These are phyloP conservation scores for Zaprionus nigranus DNA, from an alignment of 1,140 invertebrate genomes.

Conservation along the genomic window DNA sequence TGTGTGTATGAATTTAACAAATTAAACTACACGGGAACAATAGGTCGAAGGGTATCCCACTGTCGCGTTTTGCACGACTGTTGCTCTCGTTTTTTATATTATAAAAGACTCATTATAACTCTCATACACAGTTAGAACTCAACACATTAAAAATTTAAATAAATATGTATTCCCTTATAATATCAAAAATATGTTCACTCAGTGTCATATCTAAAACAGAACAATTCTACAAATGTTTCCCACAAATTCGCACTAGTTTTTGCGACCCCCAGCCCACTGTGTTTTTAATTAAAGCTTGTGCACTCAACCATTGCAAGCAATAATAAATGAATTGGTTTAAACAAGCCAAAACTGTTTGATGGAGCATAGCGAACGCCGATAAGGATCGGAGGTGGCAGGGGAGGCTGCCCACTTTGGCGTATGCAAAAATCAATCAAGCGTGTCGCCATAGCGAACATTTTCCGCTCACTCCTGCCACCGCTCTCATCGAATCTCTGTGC, in stretches of 20 bases:
- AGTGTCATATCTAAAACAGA: no score
- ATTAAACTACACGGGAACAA: no score
- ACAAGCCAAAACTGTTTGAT: constrained; percentile 20
- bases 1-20: no score
- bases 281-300: constrained; percentile 66
- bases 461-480: neutral
- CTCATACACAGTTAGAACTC: no score
- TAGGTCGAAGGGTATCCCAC: no score
- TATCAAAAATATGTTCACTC: no score
- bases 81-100: no score
- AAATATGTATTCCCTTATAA: neutral
- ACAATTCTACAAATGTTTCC: neutral
- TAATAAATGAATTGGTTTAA: constrained; percentile 42
- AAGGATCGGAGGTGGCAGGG: constrained; percentile 26
- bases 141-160: no score
- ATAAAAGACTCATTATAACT: no score
- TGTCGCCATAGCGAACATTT: constrained; percentile 48
- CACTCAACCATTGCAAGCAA: constrained; percentile 67
- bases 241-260: neutral
- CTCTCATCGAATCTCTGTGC: constrained; percentile 34
- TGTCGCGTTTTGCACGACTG: no score
- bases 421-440: constrained; percentile 75
- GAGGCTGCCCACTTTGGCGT: constrained; percentile 20
- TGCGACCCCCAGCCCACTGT: constrained; percentile 8
- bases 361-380: constrained; percentile 36